These are phyloP conservation scores for Zelleria hepariella DNA, from an alignment of 2,888 invertebrate genomes.

Conservation along the genomic window DNA sequence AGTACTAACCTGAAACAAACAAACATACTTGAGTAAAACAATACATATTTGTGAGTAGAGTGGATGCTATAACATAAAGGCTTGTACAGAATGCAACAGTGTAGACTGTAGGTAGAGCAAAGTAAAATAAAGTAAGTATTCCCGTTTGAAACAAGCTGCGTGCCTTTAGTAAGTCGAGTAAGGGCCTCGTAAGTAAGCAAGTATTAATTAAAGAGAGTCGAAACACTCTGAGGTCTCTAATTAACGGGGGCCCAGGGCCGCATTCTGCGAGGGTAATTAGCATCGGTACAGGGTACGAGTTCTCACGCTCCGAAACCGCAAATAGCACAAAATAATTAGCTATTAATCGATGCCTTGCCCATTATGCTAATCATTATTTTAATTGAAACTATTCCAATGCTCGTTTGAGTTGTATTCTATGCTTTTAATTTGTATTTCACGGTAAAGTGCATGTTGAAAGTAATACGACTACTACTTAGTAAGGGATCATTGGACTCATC, in stretches of 20 bases:
- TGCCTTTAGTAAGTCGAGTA: background rate
- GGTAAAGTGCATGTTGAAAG: too few species aligned
- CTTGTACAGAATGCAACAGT: too few species aligned
- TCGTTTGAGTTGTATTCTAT: conserved; percentile 12
- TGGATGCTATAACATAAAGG: too few species aligned
- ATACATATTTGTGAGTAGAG: too few species aligned
- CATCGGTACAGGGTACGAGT: conserved; percentile 16
- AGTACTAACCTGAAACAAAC: conserved; percentile 48
- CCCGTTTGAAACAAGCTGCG: background rate
- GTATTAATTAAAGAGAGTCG: conserved; percentile 70
- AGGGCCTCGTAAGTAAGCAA: conserved; percentile 54
- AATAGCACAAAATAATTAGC: conserved; percentile 1
- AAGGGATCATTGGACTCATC: too few species aligned
- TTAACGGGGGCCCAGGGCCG: conserved; percentile 68
- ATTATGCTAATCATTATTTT: background rate
- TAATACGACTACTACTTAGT: too few species aligned
- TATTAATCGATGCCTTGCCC: background rate
- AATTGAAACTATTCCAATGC: background rate
- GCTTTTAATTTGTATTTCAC: too few species aligned
- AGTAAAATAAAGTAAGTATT: too few species aligned
- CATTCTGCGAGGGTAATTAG: conserved; percentile 28
- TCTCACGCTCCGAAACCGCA: conserved; percentile 30
- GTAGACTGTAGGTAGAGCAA: too few species aligned
- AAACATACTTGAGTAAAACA: conserved; percentile 25
- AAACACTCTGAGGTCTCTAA: conserved; percentile 60